Conservation (phyloP, 1,140 invertebrate genomes). For the Meloidogyne chitwoodi region DNA sequence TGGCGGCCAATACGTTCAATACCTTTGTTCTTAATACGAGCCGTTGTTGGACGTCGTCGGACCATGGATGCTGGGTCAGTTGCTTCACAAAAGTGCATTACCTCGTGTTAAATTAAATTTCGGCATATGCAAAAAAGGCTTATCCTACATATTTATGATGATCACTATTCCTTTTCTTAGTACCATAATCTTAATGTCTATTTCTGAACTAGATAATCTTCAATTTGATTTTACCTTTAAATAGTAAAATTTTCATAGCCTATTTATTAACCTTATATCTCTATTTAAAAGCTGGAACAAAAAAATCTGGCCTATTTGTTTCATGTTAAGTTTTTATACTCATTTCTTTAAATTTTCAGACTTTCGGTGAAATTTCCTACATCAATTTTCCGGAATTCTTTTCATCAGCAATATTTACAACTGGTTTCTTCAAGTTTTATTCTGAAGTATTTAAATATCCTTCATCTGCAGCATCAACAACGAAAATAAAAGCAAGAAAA, state of each 20-base stretch:
- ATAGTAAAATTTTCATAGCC: too few relatives aligned
- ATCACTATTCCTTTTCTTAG: background rate
- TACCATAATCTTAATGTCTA: too few relatives aligned
- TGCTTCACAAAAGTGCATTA: background rate
- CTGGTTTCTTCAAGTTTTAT: background rate
- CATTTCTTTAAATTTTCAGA: background rate
- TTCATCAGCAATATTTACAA: background rate
- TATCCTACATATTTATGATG: background rate
- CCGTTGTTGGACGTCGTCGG: background rate
- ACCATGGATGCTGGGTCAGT: background rate
- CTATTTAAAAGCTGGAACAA: too few relatives aligned
- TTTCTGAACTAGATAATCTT: too few relatives aligned
- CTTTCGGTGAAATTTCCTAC: background rate
- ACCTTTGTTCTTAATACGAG: background rate
- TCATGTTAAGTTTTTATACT: too few relatives aligned
- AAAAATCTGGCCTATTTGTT: too few relatives aligned
- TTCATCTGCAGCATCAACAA: background rate
- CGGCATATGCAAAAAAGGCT: background rate
- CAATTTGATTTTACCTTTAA: too few relatives aligned
- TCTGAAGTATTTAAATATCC: background rate
- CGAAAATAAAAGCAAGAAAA: background rate
- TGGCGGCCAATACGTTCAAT: background rate
- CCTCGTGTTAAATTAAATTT: background rate
- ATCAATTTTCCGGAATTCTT: background rate
- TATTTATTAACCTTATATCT: too few relatives aligned